Conservation (phyloP, 2,888 invertebrate species). For the Drosophila borborema region DNA sequence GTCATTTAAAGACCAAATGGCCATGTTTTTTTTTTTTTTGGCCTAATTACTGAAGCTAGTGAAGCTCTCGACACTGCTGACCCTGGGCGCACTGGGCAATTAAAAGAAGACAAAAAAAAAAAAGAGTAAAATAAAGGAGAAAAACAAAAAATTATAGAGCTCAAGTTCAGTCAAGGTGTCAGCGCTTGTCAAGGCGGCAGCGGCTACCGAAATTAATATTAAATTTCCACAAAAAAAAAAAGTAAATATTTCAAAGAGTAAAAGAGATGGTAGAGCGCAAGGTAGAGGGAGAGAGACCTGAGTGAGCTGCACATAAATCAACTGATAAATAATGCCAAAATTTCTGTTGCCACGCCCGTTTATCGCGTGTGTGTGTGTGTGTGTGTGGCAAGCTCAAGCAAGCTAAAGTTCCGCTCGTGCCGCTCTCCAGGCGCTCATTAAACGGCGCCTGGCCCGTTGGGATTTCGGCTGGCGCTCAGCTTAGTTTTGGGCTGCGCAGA, state of each 20-base stretch:
- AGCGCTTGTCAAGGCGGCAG: conserved; percentile 72
- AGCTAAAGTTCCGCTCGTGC: conserved; percentile 27
- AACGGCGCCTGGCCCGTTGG: conserved; percentile 77
- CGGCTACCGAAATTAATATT: conserved; percentile 75
- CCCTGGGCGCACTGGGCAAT: conserved; percentile 54
- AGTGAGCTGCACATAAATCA: conserved; percentile 62
- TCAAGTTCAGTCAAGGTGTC: conserved; percentile 76
- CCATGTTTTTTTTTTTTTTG: conserved; percentile 8
- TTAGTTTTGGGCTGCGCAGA: conserved; percentile 57
- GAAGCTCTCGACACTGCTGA: conserved; percentile 16
- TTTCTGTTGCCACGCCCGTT: conserved; percentile 68
- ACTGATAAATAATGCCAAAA: conserved; percentile 72
- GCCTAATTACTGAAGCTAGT: conserved; percentile 51
- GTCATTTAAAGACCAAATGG: conserved; percentile 38
- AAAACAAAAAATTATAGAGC: conserved; percentile 41
- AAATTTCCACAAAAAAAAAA: conserved; percentile 66
- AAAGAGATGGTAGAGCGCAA: background rate
- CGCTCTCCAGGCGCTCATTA: conserved; percentile 76
- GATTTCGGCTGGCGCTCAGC: conserved; percentile 55
- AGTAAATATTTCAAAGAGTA: conserved; percentile 13
- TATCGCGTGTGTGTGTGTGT: conserved; percentile 60
- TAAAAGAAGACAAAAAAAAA: conserved; percentile 34
- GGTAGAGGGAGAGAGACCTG: conserved; percentile 1
- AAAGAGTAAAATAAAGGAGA: background rate
- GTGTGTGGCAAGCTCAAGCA: conserved; percentile 12